Evolutionary conservation across 2,113 vertebrate species (phyloP), one percentile per base, ranked within the genome.

Genomic region (Hyla sarda): DNA sequence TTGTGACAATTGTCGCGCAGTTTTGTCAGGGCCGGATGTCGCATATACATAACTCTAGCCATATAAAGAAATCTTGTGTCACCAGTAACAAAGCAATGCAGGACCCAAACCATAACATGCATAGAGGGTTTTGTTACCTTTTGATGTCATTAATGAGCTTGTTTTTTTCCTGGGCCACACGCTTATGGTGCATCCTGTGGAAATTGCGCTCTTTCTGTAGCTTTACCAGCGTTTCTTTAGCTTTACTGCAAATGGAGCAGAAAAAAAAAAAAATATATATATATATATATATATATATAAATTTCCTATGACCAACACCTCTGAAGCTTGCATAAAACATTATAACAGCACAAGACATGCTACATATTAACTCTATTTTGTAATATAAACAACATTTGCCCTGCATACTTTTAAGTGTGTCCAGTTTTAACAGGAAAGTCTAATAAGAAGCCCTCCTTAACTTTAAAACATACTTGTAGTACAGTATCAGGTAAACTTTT

Each of bases 121-220:
- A 5, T 8, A 19, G 32, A 2, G 54, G n/a, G 54, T 23, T 81
- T 78, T 77, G 87, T 92, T 92, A 96, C 92, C 92, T 94, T 89
- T 93, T 96, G 13, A 97, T 92, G 69, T 97, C 96, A 90, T 90
- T 91, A 34, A 95, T 92, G 48, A 99, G 93, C 58, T 87, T 92
- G 88, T 93, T 94, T 87, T 95, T 97, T 90, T 99, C 97, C 89
- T 97, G 96, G 23, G 94, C 76, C 1, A 96, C 89, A 41, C 93
- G 93, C 30, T 93, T 95, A 28, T 97, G 95, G 41, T 95, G 95
- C 95, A 97, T 91, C 45, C 93, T 91, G 86, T 98, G 95, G 78
- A 94, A 92, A 89, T 99, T 95, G 50, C 95, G 92, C 89, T 94
- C 93, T 85, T 93, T 97, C 90, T 95, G 94, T 82, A 93, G 92